These are phyloP conservation scores for Notolabrus celidotus DNA, from an alignment of 2,797 vertebrate genomes.

Conservation along the genomic window DNA sequence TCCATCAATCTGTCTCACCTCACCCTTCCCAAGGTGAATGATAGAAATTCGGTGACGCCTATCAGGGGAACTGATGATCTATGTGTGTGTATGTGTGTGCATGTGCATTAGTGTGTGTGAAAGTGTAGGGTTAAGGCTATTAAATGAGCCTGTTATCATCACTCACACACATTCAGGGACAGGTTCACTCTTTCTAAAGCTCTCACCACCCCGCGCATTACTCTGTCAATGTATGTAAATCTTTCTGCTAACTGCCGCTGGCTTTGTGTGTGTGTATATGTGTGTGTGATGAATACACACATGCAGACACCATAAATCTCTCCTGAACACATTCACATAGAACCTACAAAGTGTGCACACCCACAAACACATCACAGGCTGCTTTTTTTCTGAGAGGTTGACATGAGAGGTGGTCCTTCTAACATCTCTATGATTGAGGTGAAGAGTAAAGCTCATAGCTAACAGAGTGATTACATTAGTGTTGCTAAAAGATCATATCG, in stretches of 20 bases:
- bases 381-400: constrained; percentile 45
- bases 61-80: constrained; percentile 41
- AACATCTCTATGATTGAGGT: constrained; percentile 72
- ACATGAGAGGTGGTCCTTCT: constrained; percentile 55
- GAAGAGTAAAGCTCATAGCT: constrained; percentile 58
- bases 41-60: constrained; percentile 50
- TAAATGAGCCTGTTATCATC: constrained; percentile 76
- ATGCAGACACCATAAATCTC: constrained; percentile 34
- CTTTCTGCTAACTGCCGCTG: constrained; percentile 55
- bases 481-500: constrained; percentile 59
- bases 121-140: constrained; percentile 55
- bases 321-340: constrained; percentile 13
- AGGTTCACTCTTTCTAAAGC: constrained; percentile 68
- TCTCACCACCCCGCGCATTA: constrained; percentile 64
- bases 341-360: constrained; percentile 10
- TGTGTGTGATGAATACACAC: constrained; percentile 28
- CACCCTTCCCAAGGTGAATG: constrained; percentile 65
- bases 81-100: constrained; percentile 11
- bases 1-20: constrained; percentile 44
- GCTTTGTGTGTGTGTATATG: constrained; percentile 6
- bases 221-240: constrained; percentile 77
- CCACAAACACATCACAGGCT: constrained; percentile 15
- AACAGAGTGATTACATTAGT: constrained; percentile 67
- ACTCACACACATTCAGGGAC: constrained; percentile 75
- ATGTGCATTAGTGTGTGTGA: constrained; percentile 15